Conservation (phyloP, 2,797 vertebrate species). For the Acomys russatus region DNA sequence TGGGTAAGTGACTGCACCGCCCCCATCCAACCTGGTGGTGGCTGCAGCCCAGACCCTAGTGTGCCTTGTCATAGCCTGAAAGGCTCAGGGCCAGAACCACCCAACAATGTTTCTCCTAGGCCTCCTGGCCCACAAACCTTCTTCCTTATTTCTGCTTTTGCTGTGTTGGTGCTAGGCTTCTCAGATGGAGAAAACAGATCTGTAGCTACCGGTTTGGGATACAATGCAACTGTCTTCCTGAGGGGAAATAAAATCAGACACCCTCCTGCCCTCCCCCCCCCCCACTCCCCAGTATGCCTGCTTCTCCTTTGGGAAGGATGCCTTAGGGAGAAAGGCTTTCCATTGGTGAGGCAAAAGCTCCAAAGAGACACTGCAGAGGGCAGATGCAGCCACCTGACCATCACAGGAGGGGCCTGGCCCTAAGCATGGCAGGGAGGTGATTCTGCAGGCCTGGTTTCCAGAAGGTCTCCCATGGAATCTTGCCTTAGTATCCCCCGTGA, state of each 20-base stretch:
- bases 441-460: slow-evolving; percentile 1
- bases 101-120: not conserved
- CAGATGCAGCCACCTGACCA: not conserved
- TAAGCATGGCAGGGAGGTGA: not conserved
- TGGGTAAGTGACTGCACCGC: not conserved
- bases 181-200: not conserved
- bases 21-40: not conserved
- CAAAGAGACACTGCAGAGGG: not conserved
- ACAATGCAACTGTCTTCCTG: not conserved
- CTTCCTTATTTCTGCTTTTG: not conserved
- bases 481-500: not conserved
- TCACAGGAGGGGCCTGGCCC: too few relatives aligned
- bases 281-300: not conserved
- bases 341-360: not conserved
- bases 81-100: not conserved
- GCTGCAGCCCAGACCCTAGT: not conserved
- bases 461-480: not conserved
- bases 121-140: not conserved
- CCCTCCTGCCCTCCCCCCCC: too few relatives aligned
- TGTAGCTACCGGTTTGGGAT: not conserved
- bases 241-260: not conserved
- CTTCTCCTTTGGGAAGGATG: not conserved
- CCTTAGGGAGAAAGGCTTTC: not conserved
- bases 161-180: not conserved
- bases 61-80: not conserved